A percentile compares a stretch with the other conserved stretches of the same genome.
Evolutionary conservation across 2,113 vertebrate species (phyloP).

Genomic region (Petromus typicus): DNA sequence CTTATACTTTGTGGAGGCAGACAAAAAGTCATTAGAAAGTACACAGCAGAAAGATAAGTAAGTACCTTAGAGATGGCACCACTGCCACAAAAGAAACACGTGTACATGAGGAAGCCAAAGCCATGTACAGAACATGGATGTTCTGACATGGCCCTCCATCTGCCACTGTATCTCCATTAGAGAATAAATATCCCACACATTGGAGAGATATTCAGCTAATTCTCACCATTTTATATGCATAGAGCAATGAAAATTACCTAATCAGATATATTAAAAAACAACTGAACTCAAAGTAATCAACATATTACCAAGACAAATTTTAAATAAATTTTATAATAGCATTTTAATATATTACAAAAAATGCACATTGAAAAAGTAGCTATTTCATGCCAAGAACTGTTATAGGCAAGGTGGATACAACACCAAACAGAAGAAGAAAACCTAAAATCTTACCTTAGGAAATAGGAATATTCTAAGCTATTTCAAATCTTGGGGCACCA

Average conservation of each 20-base stretch:
- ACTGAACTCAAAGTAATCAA: neutral
- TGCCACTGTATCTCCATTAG: too few relatives aligned
- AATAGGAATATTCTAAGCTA: neutral
- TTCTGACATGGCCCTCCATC: neutral
- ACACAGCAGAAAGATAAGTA: too few relatives aligned
- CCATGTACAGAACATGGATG: neutral
- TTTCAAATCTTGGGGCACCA: neutral
- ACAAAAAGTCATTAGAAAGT: neutral
- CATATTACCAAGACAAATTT: neutral
- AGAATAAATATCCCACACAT: neutral
- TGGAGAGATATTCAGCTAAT: neutral
- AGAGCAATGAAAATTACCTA: neutral
- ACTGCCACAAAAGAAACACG: neutral
- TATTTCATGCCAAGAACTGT: neutral
- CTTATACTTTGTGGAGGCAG: neutral
- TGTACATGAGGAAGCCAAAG: neutral
- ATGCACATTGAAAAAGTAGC: neutral
- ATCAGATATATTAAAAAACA: neutral
- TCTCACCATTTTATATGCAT: neutral
- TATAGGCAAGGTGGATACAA: neutral
- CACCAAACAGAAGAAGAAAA: neutral
- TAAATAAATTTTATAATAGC: neutral
- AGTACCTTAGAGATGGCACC: neutral
- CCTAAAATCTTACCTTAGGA: neutral
- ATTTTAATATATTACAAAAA: slow-evolving; percentile 6